Evolutionary conservation across 2,797 vertebrate species (phyloP).

Genomic region (Taenioides sp.): DNA sequence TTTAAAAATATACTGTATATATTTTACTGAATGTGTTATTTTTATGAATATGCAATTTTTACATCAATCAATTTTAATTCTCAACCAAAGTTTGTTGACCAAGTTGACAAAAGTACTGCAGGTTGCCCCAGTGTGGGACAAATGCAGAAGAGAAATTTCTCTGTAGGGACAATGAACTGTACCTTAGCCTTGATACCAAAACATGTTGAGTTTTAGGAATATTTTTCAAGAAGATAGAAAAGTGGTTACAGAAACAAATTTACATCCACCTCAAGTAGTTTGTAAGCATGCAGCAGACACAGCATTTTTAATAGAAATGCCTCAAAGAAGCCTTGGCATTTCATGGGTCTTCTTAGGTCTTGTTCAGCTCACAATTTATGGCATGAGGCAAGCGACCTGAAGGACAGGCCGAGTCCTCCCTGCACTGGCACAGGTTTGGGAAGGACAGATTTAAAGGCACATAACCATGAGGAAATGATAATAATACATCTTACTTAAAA

Average conservation of each 20-base stretch:
- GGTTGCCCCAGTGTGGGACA: too few relatives aligned
- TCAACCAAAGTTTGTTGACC: too few relatives aligned
- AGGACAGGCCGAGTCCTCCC: conserved; percentile 53
- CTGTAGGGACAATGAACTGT: too few relatives aligned
- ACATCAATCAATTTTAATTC: too few relatives aligned
- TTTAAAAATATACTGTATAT: neutral
- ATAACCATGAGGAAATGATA: conserved; percentile 45
- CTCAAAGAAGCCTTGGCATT: conserved; percentile 60
- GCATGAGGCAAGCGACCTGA: conserved; percentile 50
- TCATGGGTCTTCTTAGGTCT: conserved; percentile 49
- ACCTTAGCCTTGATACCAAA: too few relatives aligned
- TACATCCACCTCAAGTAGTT: conserved; percentile 22
- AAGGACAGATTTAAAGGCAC: conserved; percentile 59
- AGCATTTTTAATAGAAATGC: conserved; percentile 35
- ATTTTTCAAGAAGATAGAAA: neutral
- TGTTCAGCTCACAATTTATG: conserved; percentile 64
- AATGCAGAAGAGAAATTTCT: too few relatives aligned
- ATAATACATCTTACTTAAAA: conserved; percentile 20
- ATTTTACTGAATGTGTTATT: neutral
- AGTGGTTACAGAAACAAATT: neutral
- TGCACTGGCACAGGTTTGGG: conserved; percentile 40
- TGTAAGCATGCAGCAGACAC: conserved; percentile 6
- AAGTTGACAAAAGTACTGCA: too few relatives aligned
- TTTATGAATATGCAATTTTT: neutral
- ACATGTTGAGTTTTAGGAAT: neutral